Conservation (phyloP, 1,140 invertebrate species). For the Wasmannia auropunctata region DNA sequence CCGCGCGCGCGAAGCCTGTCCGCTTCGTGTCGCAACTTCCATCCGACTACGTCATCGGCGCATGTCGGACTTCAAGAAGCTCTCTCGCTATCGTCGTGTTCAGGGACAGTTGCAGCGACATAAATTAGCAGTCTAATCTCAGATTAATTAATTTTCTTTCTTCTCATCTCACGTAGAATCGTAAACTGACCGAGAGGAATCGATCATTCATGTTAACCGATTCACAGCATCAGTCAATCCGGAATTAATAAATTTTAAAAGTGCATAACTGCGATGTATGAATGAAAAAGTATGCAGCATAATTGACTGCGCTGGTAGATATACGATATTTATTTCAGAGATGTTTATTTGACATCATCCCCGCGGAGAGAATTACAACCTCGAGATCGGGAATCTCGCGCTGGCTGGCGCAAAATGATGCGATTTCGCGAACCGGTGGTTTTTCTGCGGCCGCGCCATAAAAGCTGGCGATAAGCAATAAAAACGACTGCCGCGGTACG, state of each 20-base stretch:
- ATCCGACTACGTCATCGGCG: slow-evolving; percentile 67
- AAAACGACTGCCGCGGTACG: slow-evolving; percentile 1
- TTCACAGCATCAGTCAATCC: not conserved
- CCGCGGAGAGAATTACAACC: not conserved
- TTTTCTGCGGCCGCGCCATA: slow-evolving; percentile 34
- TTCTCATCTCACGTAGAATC: not conserved
- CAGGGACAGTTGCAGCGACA: slow-evolving; percentile 20
- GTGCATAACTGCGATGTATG: not conserved
- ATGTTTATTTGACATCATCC: not conserved
- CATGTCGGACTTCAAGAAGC: slow-evolving; percentile 36
- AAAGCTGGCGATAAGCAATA: slow-evolving; percentile 45
- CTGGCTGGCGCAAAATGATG: not conserved
- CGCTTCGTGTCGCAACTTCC: slow-evolving; percentile 70
- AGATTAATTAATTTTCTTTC: not conserved
- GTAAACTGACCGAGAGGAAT: not conserved
- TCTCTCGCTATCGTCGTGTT: slow-evolving; percentile 2
- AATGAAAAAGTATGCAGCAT: not conserved
- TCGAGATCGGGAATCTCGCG: not conserved
- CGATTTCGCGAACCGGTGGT: slow-evolving; percentile 33
- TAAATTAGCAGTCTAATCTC: not conserved
- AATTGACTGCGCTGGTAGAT: not conserved
- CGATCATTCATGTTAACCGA: not conserved
- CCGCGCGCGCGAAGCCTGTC: slow-evolving; percentile 5
- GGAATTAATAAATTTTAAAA: not conserved
- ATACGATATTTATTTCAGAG: not conserved